phyloP scores from a whole-genome alignment of 2,888 invertebrate species.

The Apodemia duryi region DNA sequence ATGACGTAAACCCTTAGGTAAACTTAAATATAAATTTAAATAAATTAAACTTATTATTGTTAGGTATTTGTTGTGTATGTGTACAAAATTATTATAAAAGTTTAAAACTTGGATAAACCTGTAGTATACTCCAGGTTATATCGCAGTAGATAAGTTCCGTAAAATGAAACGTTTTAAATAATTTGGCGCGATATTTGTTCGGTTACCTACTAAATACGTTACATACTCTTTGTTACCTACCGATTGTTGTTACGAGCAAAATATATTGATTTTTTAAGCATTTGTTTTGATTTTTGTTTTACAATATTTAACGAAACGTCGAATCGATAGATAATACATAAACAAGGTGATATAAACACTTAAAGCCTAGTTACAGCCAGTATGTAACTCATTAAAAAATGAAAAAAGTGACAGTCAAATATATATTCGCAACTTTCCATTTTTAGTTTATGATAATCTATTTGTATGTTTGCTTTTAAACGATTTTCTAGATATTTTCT shows the following conservation, averaged over 20 bases:
- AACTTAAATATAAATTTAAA: neutral
- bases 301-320: neutral
- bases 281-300: slow-evolving; percentile 12
- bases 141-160: slow-evolving; percentile 27
- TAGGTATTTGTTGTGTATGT: neutral
- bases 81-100: neutral
- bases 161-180: slow-evolving; percentile 26
- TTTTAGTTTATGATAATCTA: neutral
- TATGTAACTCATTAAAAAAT: neutral
- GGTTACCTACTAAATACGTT: slow-evolving; percentile 50
- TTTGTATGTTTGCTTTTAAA: neutral
- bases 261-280: slow-evolving; percentile 52
- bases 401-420: neutral
- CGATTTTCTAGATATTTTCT: neutral
- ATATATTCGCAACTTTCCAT: neutral
- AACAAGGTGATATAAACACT: neutral
- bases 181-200: slow-evolving; percentile 62
- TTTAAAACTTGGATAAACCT: neutral
- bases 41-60: neutral
- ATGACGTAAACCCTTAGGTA: no score
- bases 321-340: neutral
- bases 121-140: neutral
- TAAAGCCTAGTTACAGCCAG: neutral
- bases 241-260: slow-evolving; percentile 45
- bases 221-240: no score